Percentiles rank a stretch among this genome's conserved stretches.
phyloP scores from a whole-genome alignment of 2,888 invertebrate species.

The Eupsilia transversa region DNA sequence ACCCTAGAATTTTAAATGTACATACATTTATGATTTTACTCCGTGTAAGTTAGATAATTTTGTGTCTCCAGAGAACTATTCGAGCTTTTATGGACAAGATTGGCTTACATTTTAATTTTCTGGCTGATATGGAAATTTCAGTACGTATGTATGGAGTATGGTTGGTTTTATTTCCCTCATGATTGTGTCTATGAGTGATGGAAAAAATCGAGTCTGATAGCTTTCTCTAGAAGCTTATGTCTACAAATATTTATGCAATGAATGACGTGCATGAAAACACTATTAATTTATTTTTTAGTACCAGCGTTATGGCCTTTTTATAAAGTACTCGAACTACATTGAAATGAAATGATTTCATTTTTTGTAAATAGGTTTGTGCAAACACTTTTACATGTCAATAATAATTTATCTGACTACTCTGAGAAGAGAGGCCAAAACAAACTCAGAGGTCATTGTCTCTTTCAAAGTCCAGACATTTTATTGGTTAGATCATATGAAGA shows the following conservation, averaged over 20 bases:
- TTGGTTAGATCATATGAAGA: too few species aligned
- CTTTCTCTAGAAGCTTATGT: neutral
- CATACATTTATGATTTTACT: conserved; percentile 56
- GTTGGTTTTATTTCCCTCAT: neutral
- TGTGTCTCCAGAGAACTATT: conserved; percentile 49
- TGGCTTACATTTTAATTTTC: conserved; percentile 50
- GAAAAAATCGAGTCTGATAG: neutral
- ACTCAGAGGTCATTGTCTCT: too few species aligned
- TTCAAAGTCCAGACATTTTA: too few species aligned
- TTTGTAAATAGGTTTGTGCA: too few species aligned
- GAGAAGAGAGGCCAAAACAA: too few species aligned
- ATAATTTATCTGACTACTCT: too few species aligned
- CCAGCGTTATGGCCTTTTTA: neutral
- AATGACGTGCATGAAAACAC: neutral
- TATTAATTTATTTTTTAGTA: neutral
- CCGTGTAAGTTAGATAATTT: conserved; percentile 53
- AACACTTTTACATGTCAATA: too few species aligned
- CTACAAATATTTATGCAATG: neutral
- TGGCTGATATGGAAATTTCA: conserved; percentile 27
- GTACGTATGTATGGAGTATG: neutral
- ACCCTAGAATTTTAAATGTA: conserved; percentile 43
- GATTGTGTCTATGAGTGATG: neutral
- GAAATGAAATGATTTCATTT: too few species aligned
- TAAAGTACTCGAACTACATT: neutral
- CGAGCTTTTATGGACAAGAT: conserved; percentile 35